Percentiles rank a stretch among this genome's conserved stretches.
Conservation (phyloP, 2,113 vertebrate genomes). For the Catharus minimus region DNA sequence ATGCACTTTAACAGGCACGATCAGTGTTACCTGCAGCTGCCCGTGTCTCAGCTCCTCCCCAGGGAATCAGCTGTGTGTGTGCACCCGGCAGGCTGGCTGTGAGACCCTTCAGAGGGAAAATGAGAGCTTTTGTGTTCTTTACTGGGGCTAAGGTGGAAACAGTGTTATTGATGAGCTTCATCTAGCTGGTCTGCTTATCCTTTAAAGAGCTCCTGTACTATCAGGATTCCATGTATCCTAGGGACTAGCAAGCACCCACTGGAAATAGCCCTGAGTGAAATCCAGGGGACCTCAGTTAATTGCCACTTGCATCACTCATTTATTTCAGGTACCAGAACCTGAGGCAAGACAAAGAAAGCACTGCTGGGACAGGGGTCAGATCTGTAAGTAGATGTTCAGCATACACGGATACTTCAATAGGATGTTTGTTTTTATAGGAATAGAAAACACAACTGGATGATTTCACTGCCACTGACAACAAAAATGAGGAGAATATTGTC, state of each 20-base stretch:
- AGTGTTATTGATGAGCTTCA: neutral
- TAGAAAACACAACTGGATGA: neutral
- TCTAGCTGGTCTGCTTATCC: neutral
- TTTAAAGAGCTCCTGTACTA: neutral
- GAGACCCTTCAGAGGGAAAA: neutral
- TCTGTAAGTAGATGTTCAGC: neutral
- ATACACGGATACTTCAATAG: neutral
- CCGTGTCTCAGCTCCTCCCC: neutral
- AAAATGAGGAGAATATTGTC: neutral
- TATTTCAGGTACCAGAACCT: neutral
- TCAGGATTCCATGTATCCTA: neutral
- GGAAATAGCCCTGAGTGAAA: neutral
- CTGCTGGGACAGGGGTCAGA: neutral
- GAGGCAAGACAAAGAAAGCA: neutral
- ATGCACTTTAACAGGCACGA: neutral
- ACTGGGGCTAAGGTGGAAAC: neutral
- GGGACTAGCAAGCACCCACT: neutral
- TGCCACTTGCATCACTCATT: neutral
- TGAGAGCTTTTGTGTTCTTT: neutral
- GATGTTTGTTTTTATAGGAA: neutral
- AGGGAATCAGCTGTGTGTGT: neutral
- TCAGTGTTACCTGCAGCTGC: neutral
- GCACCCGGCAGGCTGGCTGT: neutral
- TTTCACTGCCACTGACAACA: neutral
- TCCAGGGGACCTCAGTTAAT: neutral